Base-by-base conservation (phyloP, 2,113 vertebrate genomes). In the Bufo bufo region DNA sequence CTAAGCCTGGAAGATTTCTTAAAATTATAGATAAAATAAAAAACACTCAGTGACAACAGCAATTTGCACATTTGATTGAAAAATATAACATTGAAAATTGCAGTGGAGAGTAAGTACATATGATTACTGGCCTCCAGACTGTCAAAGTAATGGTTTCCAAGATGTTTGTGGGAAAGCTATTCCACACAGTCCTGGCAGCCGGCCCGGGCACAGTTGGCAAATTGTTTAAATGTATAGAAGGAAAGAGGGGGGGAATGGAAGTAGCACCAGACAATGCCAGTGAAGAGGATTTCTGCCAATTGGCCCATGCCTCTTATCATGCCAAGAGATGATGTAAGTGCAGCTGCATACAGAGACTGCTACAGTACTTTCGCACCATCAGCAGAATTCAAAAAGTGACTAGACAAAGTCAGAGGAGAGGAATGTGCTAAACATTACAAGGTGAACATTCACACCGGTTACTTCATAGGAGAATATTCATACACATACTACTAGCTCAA, bases 311-410 rank as follows among this genome's bases (percentile, higher is more conserved):
- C 82, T 66, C 58, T 84, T 58, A 78, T 56, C 59, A 78, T 75
- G 82, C 87, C 69, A 89, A 84, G 72, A 77, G 82, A 89, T 89
- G 72, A 89, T 89, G 87, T 84, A 75, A 89, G 72, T 84, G 87
- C 87, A 88, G 80, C 87, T 84, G 87, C 80, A n/a, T 65, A 66
- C n/a, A 69, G 59, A 61, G 19, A 84, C 8, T 54, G 72, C 72
- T 17, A 61, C n/a, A n/a, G n/a, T n/a, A n/a, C 12, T 84, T 78
- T 58, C 45, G 81, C 72, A 50, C 59, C 47, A 77, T 89, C 74
- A 84, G 87, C 87, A 89, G 59, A 84, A 88, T 77, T 66, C 33
- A 61, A 19, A 84, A 33, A 77, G 63, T 82, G 77, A 84, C 20
- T 82, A 83, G 19, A 75, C 47, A 88, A 77, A 88, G 47, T 58